phyloP scores from a whole-genome alignment of 2,113 vertebrate genomes.

The Penelope pileata region DNA sequence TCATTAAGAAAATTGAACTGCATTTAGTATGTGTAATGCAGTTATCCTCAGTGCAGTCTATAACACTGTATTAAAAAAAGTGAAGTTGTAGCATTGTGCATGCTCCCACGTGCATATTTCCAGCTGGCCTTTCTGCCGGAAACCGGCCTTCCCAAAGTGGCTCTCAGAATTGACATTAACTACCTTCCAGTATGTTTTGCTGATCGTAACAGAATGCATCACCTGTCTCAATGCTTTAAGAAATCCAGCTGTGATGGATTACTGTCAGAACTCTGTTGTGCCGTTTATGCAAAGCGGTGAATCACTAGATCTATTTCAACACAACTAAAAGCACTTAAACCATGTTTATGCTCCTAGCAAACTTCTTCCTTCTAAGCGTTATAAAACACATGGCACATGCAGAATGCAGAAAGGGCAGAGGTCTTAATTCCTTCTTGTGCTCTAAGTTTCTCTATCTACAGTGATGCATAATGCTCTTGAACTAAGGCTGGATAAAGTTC shows the following conservation, averaged over 20 bases:
- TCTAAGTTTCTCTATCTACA: not conserved
- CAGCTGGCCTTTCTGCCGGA: not conserved
- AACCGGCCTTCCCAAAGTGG: not conserved
- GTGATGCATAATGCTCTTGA: not conserved
- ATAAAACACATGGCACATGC: not conserved
- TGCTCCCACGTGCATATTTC: not conserved
- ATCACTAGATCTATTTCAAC: constrained; percentile 33
- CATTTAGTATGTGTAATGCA: not conserved
- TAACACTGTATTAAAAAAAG: not conserved
- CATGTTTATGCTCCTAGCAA: not conserved
- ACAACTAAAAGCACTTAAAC: not conserved
- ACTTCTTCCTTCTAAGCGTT: not conserved
- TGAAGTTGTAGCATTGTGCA: not conserved
- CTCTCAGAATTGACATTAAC: not conserved
- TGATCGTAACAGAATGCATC: not conserved
- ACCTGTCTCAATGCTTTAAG: not conserved
- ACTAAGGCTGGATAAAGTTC: not conserved
- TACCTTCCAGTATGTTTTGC: not conserved
- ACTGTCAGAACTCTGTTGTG: not conserved
- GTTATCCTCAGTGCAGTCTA: not conserved
- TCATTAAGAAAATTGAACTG: not conserved
- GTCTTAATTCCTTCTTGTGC: not conserved
- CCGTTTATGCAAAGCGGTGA: constrained; percentile 21
- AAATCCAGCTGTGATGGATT: not conserved
- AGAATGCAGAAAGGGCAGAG: not conserved